A percentile compares a stretch with the other conserved stretches of the same genome.
Conservation (phyloP, 2,113 vertebrate genomes). For the Neotoma lepida region DNA sequence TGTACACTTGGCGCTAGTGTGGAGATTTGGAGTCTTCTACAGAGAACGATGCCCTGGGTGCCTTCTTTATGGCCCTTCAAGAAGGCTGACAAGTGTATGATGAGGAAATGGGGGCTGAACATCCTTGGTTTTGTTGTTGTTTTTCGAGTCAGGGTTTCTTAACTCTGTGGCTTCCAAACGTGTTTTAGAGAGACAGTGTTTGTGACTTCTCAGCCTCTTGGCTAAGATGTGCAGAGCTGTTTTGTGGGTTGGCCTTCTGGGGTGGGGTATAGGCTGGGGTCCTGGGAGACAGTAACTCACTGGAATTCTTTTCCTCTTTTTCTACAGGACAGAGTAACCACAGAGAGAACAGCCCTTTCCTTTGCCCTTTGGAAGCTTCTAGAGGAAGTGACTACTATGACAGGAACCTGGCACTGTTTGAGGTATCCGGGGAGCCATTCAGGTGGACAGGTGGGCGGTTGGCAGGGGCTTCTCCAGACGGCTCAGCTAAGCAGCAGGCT, state of each 20-base stretch:
- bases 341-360: conserved; percentile 96
- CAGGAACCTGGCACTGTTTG: conserved; percentile 97
- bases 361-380: conserved; percentile 87
- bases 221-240: background rate
- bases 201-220: background rate
- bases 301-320: conserved; percentile 29
- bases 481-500: background rate
- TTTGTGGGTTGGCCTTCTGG: background rate
- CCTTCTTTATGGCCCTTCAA: background rate
- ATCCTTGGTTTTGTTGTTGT: background rate
- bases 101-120: background rate
- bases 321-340: conserved; percentile 92
- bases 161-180: background rate
- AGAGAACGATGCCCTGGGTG: background rate
- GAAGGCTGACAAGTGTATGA: background rate
- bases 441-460: background rate
- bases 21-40: background rate
- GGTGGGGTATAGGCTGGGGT: background rate
- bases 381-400: conserved; percentile 96
- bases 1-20: background rate
- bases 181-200: background rate
- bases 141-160: background rate
- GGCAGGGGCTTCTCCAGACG: background rate
- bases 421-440: conserved; percentile 86
- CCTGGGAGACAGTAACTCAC: conserved; percentile 1